These are phyloP conservation scores for Xiphias gladius DNA, from an alignment of 2,113 vertebrate species.

Conservation along the genomic window DNA sequence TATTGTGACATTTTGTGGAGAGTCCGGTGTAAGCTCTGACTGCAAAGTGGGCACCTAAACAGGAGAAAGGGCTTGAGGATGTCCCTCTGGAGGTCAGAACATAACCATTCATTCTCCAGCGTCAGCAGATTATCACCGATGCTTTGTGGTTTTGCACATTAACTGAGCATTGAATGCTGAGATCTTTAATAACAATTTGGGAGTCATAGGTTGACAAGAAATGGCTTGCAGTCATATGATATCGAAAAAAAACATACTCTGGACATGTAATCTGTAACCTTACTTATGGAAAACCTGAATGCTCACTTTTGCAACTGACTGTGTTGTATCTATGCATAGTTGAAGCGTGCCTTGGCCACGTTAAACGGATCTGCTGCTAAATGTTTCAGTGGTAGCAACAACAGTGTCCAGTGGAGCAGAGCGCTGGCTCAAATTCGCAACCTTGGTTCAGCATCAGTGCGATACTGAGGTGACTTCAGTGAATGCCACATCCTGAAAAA, in stretches of 20 bases:
- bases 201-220: neutral
- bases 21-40: neutral
- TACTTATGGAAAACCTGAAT: neutral
- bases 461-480: constrained; percentile 4
- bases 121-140: constrained; percentile 9
- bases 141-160: neutral
- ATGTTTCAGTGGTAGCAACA: constrained; percentile 12
- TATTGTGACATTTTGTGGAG: neutral
- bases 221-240: neutral
- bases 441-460: neutral
- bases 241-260: neutral
- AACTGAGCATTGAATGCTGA: neutral
- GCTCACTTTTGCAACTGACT: neutral
- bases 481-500: constrained; percentile 33
- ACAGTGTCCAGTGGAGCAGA: constrained; percentile 5
- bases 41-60: neutral
- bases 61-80: neutral
- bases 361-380: neutral
- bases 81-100: neutral
- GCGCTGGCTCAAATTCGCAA: constrained; percentile 1
- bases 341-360: neutral
- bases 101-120: constrained; percentile 12
- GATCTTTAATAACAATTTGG: neutral
- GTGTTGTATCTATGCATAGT: neutral
- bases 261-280: too few species aligned